Evolutionary conservation across 2,888 invertebrate genomes (phyloP), one percentile per base, ranked within the genome.

Genomic region (Volucella zonaria): DNA sequence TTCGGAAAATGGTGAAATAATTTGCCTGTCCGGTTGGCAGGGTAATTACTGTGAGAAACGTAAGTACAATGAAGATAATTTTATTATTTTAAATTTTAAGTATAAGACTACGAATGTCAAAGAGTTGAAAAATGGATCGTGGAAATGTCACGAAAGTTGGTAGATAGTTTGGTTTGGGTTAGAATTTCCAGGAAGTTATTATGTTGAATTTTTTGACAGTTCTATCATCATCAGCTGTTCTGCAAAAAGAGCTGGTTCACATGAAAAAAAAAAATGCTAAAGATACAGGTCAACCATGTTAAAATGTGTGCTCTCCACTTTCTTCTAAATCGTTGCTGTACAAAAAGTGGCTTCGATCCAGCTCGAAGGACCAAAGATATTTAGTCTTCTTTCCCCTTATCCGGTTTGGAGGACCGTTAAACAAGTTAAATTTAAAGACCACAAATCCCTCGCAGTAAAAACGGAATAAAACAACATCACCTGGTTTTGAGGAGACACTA

Each of bases 21-120:
- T 97, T 67, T 99, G 98, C 93, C 93, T 95, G 88, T 94, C 95
- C 45, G 99, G 99, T 76, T 99, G 98, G 98, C 95, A 96, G 87
- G 98, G 98, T 87, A 95, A 96, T 90, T 98, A 98, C 92, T 98
- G 98, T 93, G 95, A 96, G 76, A 96, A 95, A 95, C 96, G 98
- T 98, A 94, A 96, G 96, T 95, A 87, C n/a, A 64, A 45, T 40
- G 47, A 4, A 52, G 38, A 54, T 45, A 14, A 10, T 51, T 40
- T 45, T 38, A 23, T 12, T 56, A 12, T 58, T n/a, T 14, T 14
- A 12, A 68, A 42, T 68, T 45, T 15, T 58, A 47, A 58, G 54
- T 31, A 45, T 67, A 45, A 14, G 6, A 14, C 9, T 23, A 52
- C n/a, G 4, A 11, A n/a, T 66, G 15, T 64, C 31, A 31, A 31